Percentiles rank a stretch among this genome's conserved stretches.
Evolutionary conservation across 2,113 vertebrate species (phyloP).

Genomic region (Vimba vimba): DNA sequence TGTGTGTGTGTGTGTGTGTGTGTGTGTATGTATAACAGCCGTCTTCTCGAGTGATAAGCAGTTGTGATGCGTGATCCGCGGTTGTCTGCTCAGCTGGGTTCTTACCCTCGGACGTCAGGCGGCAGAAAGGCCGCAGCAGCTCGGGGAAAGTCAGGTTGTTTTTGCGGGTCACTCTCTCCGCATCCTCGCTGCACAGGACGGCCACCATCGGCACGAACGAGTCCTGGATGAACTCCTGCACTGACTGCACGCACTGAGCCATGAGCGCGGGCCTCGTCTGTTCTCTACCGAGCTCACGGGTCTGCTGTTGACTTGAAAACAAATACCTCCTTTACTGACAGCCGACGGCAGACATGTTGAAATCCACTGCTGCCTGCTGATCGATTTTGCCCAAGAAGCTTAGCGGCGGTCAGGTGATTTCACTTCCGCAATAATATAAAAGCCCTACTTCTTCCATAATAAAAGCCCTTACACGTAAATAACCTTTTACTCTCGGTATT

Average conservation of each 20-base stretch:
- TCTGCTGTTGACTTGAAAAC: conserved; percentile 58
- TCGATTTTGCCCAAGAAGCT: conserved; percentile 67
- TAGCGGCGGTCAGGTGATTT: conserved; percentile 69
- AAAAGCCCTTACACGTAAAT: background rate
- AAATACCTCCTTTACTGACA: conserved; percentile 61
- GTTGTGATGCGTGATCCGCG: background rate
- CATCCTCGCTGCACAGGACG: conserved; percentile 92
- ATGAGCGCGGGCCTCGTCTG: conserved; percentile 67
- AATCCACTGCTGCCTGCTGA: conserved; percentile 58
- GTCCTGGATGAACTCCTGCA: conserved; percentile 97
- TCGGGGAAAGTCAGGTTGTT: conserved; percentile 93
- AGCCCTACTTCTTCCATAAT: background rate
- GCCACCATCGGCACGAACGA: conserved; percentile 95
- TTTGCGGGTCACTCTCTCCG: conserved; percentile 88
- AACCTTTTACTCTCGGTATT: background rate
- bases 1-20: background rate
- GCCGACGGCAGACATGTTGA: conserved; percentile 71
- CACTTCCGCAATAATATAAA: background rate
- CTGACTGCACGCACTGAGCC: conserved; percentile 94
- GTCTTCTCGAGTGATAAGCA: background rate
- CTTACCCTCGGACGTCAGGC: conserved; percentile 96
- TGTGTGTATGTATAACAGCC: background rate
- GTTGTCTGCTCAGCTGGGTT: conserved; percentile 6
- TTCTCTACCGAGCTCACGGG: conserved; percentile 19
- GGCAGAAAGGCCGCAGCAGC: conserved; percentile 92